Base-by-base conservation (phyloP, 2,113 vertebrate species). In the Erpornis zantholeuca region DNA sequence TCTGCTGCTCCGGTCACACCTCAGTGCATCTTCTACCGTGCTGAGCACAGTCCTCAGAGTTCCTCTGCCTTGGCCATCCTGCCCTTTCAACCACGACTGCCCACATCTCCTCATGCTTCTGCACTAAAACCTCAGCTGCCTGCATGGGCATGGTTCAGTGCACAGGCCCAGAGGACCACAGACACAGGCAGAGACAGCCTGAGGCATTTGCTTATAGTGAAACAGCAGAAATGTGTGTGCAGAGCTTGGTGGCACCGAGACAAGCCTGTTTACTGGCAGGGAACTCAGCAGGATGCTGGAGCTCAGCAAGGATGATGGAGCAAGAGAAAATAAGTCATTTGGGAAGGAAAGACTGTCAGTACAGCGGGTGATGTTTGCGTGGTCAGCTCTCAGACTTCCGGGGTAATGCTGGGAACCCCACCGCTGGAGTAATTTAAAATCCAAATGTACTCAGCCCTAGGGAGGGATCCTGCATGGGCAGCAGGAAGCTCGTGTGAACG, bases 81-180 rank as follows among this genome's bases (percentile, higher is more conserved):
- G 36, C 20, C 19, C 2, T 50, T 61, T 52, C 31, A 25, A 4
- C 33, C 42, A 49, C 0, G 0, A 38, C 27, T 14, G 17, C 11
- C 12, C 3, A 0, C 50, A 61, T 49, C 38, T 65, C 60, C 53
- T 87, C 33, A 50, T 33, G 15, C 15, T 29, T 60, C 71, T 73
- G 36, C n/a, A 31, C 25, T 64, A 5, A 64, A 88, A 56, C 68
- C 29, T 54, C 56, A 63, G 28, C 65, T 78, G 60, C 25, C 28
- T 40, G 1, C 49, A 3, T 3, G 44, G 59, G 13, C 20, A 61
- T 0, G 3, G 45, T 4, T 78, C 52, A 49, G n/a, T 52, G 38
- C 52, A 47, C 8, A 20, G 49, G 28, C 35, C 66, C 60, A 53
- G 54, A 87, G 29, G 36, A 57, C 40, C 31, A 22, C 1, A 1